These are phyloP conservation scores for Betta splendens DNA, from an alignment of 2,797 vertebrate genomes.

Conservation along the genomic window DNA sequence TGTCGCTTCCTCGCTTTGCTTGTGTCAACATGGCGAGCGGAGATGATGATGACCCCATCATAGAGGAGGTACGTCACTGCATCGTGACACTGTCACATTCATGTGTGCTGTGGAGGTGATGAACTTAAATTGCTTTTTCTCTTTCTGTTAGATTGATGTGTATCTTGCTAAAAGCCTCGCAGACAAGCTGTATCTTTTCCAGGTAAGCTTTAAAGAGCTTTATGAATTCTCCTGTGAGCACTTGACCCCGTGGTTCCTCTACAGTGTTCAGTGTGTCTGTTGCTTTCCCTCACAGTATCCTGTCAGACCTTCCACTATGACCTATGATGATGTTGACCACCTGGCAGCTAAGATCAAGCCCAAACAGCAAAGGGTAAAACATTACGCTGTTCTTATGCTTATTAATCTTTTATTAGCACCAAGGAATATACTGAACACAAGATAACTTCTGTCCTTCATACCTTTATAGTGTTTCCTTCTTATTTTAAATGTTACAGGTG, in stretches of 20 bases:
- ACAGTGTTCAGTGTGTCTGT: not conserved
- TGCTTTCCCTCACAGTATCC: slow-evolving; percentile 86
- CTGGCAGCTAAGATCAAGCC: slow-evolving; percentile 95
- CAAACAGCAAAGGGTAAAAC: slow-evolving; percentile 92
- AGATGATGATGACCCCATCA: slow-evolving; percentile 96
- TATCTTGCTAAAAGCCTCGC: slow-evolving; percentile 96
- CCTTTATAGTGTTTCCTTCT: not conserved
- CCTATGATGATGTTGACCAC: slow-evolving; percentile 90
- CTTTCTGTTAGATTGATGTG: slow-evolving; percentile 88
- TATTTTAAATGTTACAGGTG: slow-evolving; percentile 77
- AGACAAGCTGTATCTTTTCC: slow-evolving; percentile 96
- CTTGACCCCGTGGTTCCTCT: slow-evolving; percentile 5
- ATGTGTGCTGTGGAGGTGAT: too few relatives aligned
- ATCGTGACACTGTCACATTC: too few relatives aligned
- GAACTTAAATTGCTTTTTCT: not conserved
- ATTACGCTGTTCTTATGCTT: rapidly evolving
- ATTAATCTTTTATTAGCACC: too few relatives aligned
- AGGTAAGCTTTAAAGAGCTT: slow-evolving; percentile 81
- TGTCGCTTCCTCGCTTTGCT: slow-evolving; percentile 46
- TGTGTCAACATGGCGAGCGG: slow-evolving; percentile 92
- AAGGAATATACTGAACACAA: too few relatives aligned
- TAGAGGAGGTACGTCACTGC: slow-evolving; percentile 90
- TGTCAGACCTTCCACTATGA: slow-evolving; percentile 92
- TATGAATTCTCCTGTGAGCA: not conserved
- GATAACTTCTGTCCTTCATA: not conserved